Conservation (phyloP, 2,113 vertebrate genomes). For the Saccopteryx leptura region DNA sequence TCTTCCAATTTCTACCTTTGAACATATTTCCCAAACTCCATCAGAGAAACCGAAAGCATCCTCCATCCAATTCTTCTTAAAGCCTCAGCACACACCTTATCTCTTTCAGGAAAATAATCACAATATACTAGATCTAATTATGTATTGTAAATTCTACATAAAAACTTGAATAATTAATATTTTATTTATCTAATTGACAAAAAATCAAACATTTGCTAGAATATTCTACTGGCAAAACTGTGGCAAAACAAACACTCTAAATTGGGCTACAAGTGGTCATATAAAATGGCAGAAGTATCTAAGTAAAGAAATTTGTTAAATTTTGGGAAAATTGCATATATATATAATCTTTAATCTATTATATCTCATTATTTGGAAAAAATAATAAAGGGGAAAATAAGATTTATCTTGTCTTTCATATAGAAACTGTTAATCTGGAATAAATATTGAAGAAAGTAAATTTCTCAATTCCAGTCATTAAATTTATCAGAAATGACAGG, state of each 20-base stretch:
- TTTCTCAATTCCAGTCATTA: background rate
- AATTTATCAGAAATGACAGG: background rate
- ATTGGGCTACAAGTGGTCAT: background rate
- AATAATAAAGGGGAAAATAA: background rate
- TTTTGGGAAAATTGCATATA: background rate
- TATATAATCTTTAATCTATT: background rate
- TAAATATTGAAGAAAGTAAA: background rate
- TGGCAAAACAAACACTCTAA: background rate
- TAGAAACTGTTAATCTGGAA: background rate
- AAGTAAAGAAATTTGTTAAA: background rate
- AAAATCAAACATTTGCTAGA: background rate
- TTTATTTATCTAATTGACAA: background rate
- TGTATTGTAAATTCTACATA: background rate
- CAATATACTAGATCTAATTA: background rate
- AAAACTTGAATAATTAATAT: background rate
- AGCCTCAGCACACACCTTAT: background rate
- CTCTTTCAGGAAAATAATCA: background rate
- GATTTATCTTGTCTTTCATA: background rate
- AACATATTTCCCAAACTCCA: background rate
- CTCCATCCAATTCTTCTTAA: background rate
- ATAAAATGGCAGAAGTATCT: background rate
- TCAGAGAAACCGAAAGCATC: background rate
- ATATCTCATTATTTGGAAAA: constrained; percentile 5
- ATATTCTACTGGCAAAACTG: background rate
- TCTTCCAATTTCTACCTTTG: constrained; percentile 33